phyloP scores from a whole-genome alignment of 2,797 vertebrate species.

The Brachyalestes nurse region DNA sequence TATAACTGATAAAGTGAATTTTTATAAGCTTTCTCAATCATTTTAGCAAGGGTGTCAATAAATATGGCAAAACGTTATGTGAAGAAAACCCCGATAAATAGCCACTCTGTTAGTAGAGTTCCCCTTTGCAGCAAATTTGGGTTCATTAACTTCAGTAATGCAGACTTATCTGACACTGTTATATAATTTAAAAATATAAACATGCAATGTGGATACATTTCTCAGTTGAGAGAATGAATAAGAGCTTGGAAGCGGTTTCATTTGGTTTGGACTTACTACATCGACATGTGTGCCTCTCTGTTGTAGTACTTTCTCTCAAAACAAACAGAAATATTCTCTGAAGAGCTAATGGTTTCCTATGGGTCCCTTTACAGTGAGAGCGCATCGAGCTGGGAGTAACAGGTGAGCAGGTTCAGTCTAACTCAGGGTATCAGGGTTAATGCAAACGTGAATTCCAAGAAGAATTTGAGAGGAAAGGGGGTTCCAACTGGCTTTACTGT shows the following conservation, averaged over 20 bases:
- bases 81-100: background rate
- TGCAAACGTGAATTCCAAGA: conserved; percentile 43
- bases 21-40: too few relatives aligned
- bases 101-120: too few relatives aligned
- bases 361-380: conserved; percentile 28
- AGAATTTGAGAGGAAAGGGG: conserved; percentile 28
- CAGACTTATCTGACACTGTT: too few relatives aligned
- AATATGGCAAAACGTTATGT: background rate
- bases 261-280: conserved; percentile 21
- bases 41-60: too few relatives aligned
- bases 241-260: conserved; percentile 12
- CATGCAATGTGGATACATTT: background rate
- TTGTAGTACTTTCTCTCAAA: background rate
- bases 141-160: too few relatives aligned
- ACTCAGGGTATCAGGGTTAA: conserved; percentile 47
- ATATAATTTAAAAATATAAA: background rate
- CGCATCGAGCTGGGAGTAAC: conserved; percentile 24
- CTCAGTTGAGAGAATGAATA: conserved; percentile 3
- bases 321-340: conserved; percentile 29
- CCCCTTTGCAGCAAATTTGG: too few relatives aligned
- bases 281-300: conserved; percentile 12
- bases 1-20: too few relatives aligned
- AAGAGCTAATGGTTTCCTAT: conserved; percentile 44
- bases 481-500: conserved; percentile 34
- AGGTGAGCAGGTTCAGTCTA: conserved; percentile 68